Base-by-base conservation (phyloP, 2,888 invertebrate genomes). In the Blera fallax region DNA sequence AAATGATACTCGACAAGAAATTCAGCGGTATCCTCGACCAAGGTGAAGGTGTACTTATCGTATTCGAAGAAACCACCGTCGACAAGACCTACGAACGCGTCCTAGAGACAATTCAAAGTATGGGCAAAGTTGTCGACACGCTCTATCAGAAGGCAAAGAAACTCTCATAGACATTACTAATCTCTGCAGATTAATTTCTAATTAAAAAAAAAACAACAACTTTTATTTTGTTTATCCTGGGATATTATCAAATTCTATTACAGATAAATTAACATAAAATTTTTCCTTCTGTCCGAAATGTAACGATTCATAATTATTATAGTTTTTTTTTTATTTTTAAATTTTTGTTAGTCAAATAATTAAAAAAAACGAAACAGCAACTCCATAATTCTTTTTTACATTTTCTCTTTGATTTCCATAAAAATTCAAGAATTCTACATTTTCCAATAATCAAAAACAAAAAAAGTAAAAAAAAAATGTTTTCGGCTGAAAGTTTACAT, bases 41-140 rank as follows among this genome's bases (percentile, higher is more conserved):
- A 93, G 99, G 99, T 82, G 98, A 97, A 92, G 99, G 99, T 84
- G 98, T 99, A 67, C 93, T 99, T 87, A 98, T 99, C 90, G 98
- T 99, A 45, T 99, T 99, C 92, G 99, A 99, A 92, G 98, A 98
- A 91, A 96, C 96, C 77, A 95, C 96, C 56, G 95, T 97, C 79
- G 99, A 99, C 92, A 98, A 98, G 92, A 99, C 99, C 18, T 99
- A 99, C 90, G 98, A 98, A 94, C 97, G 97, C 90, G 98, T 99
- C 76, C 93, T 99, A 91, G 98, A 98, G 92, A 98, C 98, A 85
- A 98, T 99, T 92, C 98, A 98, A 92, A 98, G 97, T 93, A 98
- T 99, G 98, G 98, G 99, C 90, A 99, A 99, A 94, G 99, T 99
- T 90, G 99, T 99, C 89, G 99, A 99, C 93, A 98, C 99, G 67